phyloP scores from a whole-genome alignment of 2,888 invertebrate species.

The Xanthostigma xanthostigma region DNA sequence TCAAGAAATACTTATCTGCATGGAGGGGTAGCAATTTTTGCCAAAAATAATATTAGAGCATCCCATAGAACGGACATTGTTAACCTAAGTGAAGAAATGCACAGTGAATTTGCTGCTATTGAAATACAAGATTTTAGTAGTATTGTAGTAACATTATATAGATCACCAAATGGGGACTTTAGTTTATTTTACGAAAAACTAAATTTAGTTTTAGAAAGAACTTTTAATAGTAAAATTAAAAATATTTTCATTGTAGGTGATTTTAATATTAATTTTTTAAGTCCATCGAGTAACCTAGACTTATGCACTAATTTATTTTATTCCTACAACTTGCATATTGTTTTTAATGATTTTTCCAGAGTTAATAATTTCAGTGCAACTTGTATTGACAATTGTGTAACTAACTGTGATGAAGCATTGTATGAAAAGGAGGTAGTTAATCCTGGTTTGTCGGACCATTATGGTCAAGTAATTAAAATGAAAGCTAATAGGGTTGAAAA shows the following conservation, averaged over 20 bases:
- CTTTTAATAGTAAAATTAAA: background rate
- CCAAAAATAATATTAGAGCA: background rate
- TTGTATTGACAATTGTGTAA: background rate
- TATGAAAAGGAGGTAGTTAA: background rate
- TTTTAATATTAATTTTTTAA: too few relatives aligned
- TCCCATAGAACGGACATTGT: background rate
- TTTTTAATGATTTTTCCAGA: too few relatives aligned
- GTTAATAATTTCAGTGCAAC: too few relatives aligned
- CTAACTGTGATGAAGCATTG: background rate
- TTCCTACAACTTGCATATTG: too few relatives aligned
- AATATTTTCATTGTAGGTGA: background rate
- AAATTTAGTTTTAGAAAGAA: background rate
- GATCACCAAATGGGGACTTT: background rate
- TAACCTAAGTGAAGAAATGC: background rate
- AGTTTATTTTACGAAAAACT: background rate
- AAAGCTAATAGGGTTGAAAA: background rate
- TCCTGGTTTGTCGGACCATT: background rate
- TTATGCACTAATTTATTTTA: too few relatives aligned
- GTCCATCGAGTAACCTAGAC: too few relatives aligned
- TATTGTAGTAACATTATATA: background rate
- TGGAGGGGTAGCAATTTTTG: background rate
- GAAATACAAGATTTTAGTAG: background rate
- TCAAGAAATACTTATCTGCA: background rate
- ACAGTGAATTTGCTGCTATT: background rate
- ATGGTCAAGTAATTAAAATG: background rate